These are phyloP conservation scores for Tolmerus cingulatus DNA, from an alignment of 2,888 invertebrate genomes.

Conservation along the genomic window DNA sequence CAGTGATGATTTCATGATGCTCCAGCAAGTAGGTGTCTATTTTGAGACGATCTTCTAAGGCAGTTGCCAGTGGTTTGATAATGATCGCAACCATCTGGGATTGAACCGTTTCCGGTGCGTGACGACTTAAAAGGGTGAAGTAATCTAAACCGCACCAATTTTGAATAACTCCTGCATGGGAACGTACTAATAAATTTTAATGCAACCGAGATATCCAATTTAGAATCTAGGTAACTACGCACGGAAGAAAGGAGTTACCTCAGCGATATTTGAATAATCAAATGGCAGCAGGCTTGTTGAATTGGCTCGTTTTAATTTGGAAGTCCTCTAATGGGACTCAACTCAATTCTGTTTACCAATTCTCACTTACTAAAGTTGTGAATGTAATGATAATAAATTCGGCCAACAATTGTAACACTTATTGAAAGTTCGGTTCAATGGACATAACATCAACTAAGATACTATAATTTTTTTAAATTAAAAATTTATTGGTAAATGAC, in stretches of 20 bases:
- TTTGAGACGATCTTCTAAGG: constrained; percentile 20
- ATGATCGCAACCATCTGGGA: constrained; percentile 29
- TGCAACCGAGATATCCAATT: background rate
- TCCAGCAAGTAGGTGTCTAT: constrained; percentile 20
- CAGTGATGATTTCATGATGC: constrained; percentile 30
- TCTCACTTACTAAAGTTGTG: too few relatives aligned
- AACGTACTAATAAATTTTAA: background rate
- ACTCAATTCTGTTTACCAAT: too few relatives aligned
- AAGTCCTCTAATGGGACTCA: background rate
- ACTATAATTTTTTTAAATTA: too few relatives aligned
- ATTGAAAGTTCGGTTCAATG: too few relatives aligned
- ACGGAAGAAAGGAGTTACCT: background rate
- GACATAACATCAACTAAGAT: too few relatives aligned
- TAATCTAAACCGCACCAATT: background rate
- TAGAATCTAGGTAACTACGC: background rate
- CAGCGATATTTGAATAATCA: background rate
- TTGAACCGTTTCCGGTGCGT: constrained; percentile 30
- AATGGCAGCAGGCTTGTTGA: background rate
- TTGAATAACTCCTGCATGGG: background rate
- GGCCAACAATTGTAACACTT: too few relatives aligned
- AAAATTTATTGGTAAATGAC: too few relatives aligned
- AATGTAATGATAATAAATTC: too few relatives aligned
- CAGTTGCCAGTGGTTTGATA: constrained; percentile 8
- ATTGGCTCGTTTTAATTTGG: background rate
- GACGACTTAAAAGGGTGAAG: constrained; percentile 30